These are phyloP conservation scores for Chaetorhynchus papuensis DNA, from an alignment of 2,113 vertebrate species.

Conservation along the genomic window DNA sequence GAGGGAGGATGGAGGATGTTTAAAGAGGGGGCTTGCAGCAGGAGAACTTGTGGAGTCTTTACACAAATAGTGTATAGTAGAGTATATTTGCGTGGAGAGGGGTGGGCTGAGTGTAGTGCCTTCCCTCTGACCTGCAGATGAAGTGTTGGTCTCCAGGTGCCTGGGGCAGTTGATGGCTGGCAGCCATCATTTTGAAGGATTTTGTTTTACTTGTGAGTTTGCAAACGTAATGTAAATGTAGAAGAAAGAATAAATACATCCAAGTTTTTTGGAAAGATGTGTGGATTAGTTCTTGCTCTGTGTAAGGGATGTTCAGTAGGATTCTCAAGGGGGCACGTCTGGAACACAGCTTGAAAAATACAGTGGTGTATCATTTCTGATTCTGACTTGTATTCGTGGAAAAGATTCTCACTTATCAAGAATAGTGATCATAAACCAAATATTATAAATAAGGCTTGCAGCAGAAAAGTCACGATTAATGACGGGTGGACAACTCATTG, in stretches of 20 bases:
- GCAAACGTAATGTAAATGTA: neutral
- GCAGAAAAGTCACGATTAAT: neutral
- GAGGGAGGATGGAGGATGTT: neutral
- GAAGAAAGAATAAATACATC: neutral
- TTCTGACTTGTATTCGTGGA: neutral
- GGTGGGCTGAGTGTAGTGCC: no score
- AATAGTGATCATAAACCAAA: neutral
- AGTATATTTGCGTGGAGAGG: neutral
- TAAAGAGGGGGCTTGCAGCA: neutral
- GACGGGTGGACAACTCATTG: fast-evolving
- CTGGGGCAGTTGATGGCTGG: neutral
- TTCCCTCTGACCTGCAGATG: neutral
- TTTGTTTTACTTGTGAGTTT: neutral
- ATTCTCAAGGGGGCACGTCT: neutral
- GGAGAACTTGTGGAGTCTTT: neutral
- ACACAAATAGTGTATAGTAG: neutral
- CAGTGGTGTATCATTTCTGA: neutral
- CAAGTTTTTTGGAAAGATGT: neutral
- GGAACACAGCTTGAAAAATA: neutral
- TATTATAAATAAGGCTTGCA: neutral
- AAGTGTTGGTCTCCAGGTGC: neutral
- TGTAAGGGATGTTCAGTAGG: neutral
- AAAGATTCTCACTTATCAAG: neutral
- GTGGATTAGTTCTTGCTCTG: neutral
- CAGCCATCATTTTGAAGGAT: neutral